Base-by-base conservation (phyloP, 2,888 invertebrate genomes). In the Drosophila suboccidentalis region DNA sequence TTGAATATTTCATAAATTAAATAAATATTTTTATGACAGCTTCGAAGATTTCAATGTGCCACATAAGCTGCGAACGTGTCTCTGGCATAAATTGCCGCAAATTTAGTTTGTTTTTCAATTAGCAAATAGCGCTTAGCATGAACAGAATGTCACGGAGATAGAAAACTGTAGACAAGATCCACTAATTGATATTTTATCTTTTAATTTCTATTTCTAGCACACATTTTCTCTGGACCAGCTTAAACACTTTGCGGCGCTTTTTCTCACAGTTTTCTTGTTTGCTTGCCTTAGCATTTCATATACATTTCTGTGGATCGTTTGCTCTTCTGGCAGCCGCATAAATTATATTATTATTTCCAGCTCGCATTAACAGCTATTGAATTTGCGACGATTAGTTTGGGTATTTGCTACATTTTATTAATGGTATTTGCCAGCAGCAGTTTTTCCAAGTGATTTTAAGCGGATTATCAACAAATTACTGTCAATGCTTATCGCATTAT, bases 181-280 rank as follows among this genome's bases (percentile, higher is more conserved):
- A 78, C 86, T 86, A 86, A 86, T 86, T 87, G 89, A 44, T 75
- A 80, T 85, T 87, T 89, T 78, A 87, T 82, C 87, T 87, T 71
- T 89, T 80, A 82, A 89, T 84, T 84, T 84, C 66, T 39, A 89
- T 84, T 84, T 84, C 64, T 39, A 71, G 62, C 73, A 79, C 70
- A 84, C 59, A 71, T 41, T 57, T 69, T 57, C 38, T 43, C 32
- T 13, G 19, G 32, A 13, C 32, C 22, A 34, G 55, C 22, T 41
- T 41, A 41, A 34, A 15, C 49, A 41, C 59, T 50, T 43, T 43
- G 50, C 34, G 34, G 22, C 15, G 15, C 8, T 54, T 58, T 61
- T 46, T 26, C 38, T 36, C 46, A 22, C 36, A 43, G 57, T 46
- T 57, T 46, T 49, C 60, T 26, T 26, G 26, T 6, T 51, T 77